A percentile compares a stretch with the other conserved stretches of the same genome.
phyloP scores from a whole-genome alignment of 35 echinoderm and acorn worm species.

The Ophioderma brevispina region DNA sequence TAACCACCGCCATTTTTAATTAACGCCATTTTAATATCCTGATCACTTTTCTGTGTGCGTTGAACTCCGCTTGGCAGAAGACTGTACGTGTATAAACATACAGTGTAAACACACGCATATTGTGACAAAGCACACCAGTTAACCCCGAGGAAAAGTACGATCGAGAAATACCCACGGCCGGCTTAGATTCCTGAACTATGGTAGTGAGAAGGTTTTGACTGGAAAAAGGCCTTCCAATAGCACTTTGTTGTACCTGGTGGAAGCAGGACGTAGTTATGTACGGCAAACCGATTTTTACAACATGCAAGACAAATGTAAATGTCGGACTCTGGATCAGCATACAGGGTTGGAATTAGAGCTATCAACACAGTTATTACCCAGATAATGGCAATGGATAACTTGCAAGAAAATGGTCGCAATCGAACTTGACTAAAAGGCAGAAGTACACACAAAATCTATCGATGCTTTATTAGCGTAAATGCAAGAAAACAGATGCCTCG shows the following conservation, averaged over 20 bases:
- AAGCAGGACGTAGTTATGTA: slow-evolving; percentile 21
- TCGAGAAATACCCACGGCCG: slow-evolving; percentile 22
- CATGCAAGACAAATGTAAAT: slow-evolving; percentile 62
- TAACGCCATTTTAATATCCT: background rate
- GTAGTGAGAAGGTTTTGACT: background rate
- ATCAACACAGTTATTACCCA: slow-evolving; percentile 45
- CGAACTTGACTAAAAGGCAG: slow-evolving; percentile 31
- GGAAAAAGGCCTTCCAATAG: background rate
- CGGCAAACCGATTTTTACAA: slow-evolving; percentile 53
- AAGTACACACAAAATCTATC: slow-evolving; percentile 53
- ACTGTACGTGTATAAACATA: background rate
- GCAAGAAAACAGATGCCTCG: slow-evolving; percentile 59
- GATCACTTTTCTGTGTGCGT: background rate
- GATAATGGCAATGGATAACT: background rate
- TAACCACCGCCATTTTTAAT: background rate
- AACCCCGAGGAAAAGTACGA: slow-evolving; percentile 34
- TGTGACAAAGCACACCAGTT: slow-evolving; percentile 16
- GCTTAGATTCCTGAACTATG: background rate
- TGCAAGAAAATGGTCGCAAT: background rate
- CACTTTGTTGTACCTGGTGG: background rate
- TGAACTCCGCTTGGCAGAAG: background rate
- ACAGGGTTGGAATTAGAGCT: slow-evolving; percentile 30
- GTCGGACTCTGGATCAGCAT: background rate
- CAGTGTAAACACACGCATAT: slow-evolving; percentile 5
- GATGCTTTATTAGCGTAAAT: slow-evolving; percentile 53